These are phyloP conservation scores for Zaprionus lachaisei DNA, from an alignment of 1,140 invertebrate species.

Conservation along the genomic window DNA sequence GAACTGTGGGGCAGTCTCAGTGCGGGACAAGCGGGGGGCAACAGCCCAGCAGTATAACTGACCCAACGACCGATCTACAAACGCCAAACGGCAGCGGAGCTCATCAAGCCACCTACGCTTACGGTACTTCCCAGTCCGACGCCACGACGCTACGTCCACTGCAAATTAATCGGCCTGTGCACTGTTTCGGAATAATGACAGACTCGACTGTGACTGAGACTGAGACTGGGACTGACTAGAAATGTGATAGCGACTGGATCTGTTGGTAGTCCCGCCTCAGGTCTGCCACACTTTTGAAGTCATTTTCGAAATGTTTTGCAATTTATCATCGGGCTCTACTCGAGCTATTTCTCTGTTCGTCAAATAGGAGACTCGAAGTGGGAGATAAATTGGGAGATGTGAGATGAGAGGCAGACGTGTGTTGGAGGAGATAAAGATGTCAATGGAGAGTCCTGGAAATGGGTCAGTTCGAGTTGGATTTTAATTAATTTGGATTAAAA, in stretches of 20 bases:
- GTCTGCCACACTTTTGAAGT: constrained; percentile 63
- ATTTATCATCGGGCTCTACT: constrained; percentile 59
- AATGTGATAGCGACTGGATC: constrained; percentile 10
- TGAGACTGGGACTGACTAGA: neutral
- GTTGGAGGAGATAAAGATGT: constrained; percentile 31
- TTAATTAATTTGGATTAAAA: constrained; percentile 81
- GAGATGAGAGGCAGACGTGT: neutral
- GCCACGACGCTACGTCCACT: constrained; percentile 32
- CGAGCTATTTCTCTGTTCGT: constrained; percentile 51
- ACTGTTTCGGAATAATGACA: constrained; percentile 58
- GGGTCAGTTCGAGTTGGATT: constrained; percentile 61
- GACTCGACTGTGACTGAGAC: neutral
- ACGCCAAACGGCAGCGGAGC: constrained; percentile 56
- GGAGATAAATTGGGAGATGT: neutral
- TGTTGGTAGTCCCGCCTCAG: constrained; percentile 31
- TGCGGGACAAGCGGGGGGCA: constrained; percentile 57
- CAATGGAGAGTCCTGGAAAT: constrained; percentile 53
- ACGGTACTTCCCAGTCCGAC: constrained; percentile 63
- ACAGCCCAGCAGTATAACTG: constrained; percentile 11
- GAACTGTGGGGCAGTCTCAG: constrained; percentile 27
- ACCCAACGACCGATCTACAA: constrained; percentile 31
- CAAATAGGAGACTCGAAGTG: constrained; percentile 19
- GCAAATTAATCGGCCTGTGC: constrained; percentile 71
- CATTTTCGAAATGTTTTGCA: constrained; percentile 60
- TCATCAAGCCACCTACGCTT: constrained; percentile 79